These are phyloP conservation scores for Pomatostomus ruficeps DNA, from an alignment of 2,113 vertebrate genomes.

Conservation along the genomic window DNA sequence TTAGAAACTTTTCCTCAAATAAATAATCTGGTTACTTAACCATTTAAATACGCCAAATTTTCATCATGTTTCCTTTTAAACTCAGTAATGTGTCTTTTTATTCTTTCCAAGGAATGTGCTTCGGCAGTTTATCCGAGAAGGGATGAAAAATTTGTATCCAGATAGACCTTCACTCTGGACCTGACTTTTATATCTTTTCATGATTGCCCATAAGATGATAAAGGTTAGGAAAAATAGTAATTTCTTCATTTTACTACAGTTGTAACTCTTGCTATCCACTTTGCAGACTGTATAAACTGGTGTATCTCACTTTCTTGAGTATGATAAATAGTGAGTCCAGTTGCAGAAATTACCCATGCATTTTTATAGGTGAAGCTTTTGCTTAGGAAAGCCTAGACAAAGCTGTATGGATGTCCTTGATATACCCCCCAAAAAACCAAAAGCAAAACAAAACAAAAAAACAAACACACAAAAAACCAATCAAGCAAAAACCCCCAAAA, in stretches of 20 bases:
- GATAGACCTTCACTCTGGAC: not conserved
- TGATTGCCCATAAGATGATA: not conserved
- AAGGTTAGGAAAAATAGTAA: not conserved
- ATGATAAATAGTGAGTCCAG: not conserved
- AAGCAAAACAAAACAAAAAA: not conserved
- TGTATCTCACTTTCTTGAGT: not conserved
- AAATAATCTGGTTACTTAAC: not conserved
- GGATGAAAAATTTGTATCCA: not conserved
- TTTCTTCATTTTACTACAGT: not conserved
- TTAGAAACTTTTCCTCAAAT: not conserved
- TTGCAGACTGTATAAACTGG: not conserved
- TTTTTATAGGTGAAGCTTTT: not conserved
- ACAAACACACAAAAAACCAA: no score
- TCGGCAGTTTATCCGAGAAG: not conserved
- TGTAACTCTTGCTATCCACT: not conserved
- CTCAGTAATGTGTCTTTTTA: not conserved
- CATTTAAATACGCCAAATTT: not conserved
- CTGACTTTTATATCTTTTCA: not conserved
- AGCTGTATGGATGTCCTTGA: not conserved
- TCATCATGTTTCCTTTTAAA: not conserved
- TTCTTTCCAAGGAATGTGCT: not conserved
- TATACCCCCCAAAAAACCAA: not conserved
- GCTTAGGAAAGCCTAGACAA: not conserved
- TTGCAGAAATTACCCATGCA: not conserved
- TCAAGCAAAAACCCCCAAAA: no score